These are phyloP conservation scores for Crossoptilon crossoptilon DNA, from an alignment of 2,797 vertebrate genomes.

Conservation along the genomic window DNA sequence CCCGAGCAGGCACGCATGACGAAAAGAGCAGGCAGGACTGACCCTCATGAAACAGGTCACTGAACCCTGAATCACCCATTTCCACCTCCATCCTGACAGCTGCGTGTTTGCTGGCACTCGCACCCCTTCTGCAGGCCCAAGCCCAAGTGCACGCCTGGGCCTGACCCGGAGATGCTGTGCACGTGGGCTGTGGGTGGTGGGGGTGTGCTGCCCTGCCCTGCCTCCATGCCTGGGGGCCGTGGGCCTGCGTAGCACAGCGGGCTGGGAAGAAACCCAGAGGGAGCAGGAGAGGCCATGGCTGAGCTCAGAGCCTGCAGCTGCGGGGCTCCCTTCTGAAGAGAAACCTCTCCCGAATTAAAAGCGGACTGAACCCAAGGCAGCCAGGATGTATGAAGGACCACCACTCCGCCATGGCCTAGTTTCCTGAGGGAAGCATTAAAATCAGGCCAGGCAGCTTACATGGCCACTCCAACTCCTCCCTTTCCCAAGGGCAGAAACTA, in stretches of 20 bases:
- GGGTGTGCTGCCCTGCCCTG: background rate
- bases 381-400: background rate
- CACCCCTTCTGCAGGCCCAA: background rate
- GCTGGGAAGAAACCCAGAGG: background rate
- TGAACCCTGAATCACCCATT: conserved; percentile 40
- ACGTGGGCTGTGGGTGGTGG: accelerated
- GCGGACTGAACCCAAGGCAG: background rate
- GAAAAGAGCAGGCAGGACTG: conserved; percentile 49
- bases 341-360: background rate
- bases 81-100: conserved; percentile 38
- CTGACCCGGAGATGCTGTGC: background rate
- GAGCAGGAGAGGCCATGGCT: background rate
- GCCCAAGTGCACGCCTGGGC: background rate
- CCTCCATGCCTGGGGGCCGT: background rate
- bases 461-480: conserved; percentile 70
- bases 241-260: background rate
- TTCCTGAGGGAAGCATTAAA: conserved; percentile 45
- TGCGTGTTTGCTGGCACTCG: background rate
- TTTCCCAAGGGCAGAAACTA: conserved; percentile 51
- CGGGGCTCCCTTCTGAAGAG: background rate
- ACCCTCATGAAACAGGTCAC: conserved; percentile 58
- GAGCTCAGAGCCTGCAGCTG: background rate
- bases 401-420: conserved; percentile 1
- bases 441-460: conserved; percentile 61
- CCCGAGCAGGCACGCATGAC: background rate